Evolutionary conservation across 2,797 vertebrate species (phyloP).

Genomic region (Sebastes cheni): DNA sequence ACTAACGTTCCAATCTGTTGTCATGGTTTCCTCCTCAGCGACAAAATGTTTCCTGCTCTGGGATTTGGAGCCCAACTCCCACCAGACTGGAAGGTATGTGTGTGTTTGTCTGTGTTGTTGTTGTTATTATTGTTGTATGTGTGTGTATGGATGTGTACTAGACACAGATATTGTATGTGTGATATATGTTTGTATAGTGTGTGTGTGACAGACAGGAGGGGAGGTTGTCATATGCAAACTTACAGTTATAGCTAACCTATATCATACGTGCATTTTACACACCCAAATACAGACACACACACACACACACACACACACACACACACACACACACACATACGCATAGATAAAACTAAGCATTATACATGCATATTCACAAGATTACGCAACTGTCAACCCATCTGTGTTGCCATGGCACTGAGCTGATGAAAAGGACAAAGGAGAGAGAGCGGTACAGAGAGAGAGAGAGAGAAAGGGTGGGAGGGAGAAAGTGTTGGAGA

Average conservation of each 20-base stretch:
- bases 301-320: not conserved
- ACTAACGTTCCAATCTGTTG: constrained; percentile 70
- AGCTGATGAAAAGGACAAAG: constrained; percentile 81
- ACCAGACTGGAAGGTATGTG: constrained; percentile 96
- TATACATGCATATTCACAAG: constrained; percentile 79
- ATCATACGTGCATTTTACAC: constrained; percentile 16
- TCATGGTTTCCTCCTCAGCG: constrained; percentile 83
- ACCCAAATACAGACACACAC: constrained; percentile 21
- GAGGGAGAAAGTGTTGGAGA: constrained; percentile 55
- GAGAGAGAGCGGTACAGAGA: constrained; percentile 53
- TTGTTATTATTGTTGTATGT: not conserved
- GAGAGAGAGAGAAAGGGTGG: constrained; percentile 12
- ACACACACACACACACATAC: constrained; percentile 3
- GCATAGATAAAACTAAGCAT: constrained; percentile 55
- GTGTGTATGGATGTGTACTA: not conserved
- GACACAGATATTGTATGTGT: not conserved
- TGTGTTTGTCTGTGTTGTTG: not conserved
- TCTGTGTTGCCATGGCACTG: constrained; percentile 85
- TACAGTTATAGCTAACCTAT: constrained; percentile 1
- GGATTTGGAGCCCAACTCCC: constrained; percentile 98
- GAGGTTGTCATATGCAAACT: constrained; percentile 10
- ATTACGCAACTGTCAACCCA: constrained; percentile 86
- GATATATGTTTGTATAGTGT: constrained; percentile 23
- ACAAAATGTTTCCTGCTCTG: constrained; percentile 99
- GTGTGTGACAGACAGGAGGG: not conserved